phyloP scores from a whole-genome alignment of 2,888 invertebrate species.

The Eutolmus rufibarbis region DNA sequence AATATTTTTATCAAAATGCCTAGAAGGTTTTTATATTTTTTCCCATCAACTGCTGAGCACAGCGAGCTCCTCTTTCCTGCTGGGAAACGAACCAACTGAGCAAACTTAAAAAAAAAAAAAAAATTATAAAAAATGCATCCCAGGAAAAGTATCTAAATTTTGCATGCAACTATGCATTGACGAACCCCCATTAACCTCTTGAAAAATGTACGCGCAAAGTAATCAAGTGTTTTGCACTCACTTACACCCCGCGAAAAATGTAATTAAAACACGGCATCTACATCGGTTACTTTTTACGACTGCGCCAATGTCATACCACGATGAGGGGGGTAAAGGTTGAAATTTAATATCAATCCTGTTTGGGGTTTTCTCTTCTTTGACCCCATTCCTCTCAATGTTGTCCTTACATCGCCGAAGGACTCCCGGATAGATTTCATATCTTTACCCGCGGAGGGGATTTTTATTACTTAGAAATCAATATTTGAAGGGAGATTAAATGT shows the following conservation, averaged over 20 bases:
- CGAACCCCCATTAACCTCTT: background rate
- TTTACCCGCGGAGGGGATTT: background rate
- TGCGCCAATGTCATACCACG: background rate
- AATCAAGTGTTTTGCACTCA: background rate
- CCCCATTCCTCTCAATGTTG: background rate
- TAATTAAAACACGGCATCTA: background rate
- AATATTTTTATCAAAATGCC: background rate
- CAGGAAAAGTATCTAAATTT: background rate
- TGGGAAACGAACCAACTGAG: background rate
- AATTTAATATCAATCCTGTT: background rate
- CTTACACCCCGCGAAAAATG: background rate
- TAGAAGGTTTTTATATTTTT: background rate
- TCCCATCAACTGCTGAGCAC: background rate
- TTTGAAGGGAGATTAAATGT: slow-evolving; percentile 46
- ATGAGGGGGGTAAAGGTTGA: background rate
- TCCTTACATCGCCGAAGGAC: background rate
- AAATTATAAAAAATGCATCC: background rate
- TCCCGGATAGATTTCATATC: background rate
- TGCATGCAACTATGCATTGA: background rate
- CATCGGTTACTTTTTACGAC: background rate
- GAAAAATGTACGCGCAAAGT: background rate
- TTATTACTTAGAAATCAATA: slow-evolving; percentile 43
- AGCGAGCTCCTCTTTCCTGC: background rate
- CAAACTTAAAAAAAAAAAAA: background rate
- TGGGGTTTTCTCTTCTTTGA: background rate